Conservation (phyloP, 2,113 vertebrate genomes). For the Clarias gariepinus region DNA sequence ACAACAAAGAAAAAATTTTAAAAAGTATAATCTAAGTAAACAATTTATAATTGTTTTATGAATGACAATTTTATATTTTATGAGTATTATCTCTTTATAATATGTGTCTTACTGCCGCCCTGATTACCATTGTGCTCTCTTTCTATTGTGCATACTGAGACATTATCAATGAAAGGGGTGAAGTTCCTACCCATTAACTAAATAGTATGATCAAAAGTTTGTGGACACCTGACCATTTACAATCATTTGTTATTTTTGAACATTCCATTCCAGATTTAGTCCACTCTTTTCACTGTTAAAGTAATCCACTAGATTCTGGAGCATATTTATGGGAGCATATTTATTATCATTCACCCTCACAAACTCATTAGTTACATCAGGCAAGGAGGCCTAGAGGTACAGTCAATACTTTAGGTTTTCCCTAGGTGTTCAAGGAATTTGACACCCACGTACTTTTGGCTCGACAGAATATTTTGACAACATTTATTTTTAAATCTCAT, state of each 20-base stretch:
- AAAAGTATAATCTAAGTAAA: background rate
- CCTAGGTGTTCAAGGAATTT: background rate
- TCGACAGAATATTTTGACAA: background rate
- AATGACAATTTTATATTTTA: background rate
- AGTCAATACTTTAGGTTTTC: background rate
- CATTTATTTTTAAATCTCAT: background rate
- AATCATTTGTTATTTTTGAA: background rate
- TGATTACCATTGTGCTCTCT: background rate
- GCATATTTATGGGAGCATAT: background rate
- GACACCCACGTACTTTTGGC: background rate
- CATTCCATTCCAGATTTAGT: background rate
- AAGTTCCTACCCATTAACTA: background rate
- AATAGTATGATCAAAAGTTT: background rate
- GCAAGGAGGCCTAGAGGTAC: background rate
- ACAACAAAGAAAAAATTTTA: background rate
- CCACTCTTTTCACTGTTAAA: background rate
- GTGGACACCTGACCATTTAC: background rate
- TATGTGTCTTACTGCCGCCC: too few relatives aligned
- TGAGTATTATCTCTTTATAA: background rate
- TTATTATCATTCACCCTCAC: background rate
- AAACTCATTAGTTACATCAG: background rate
- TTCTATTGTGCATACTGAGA: background rate
- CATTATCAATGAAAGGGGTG: background rate
- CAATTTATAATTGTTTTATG: too few relatives aligned
- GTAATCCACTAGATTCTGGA: background rate